Evolutionary conservation across 92 coral and sea anemone species (phyloP).

Genomic region (Heliopora coerulea): DNA sequence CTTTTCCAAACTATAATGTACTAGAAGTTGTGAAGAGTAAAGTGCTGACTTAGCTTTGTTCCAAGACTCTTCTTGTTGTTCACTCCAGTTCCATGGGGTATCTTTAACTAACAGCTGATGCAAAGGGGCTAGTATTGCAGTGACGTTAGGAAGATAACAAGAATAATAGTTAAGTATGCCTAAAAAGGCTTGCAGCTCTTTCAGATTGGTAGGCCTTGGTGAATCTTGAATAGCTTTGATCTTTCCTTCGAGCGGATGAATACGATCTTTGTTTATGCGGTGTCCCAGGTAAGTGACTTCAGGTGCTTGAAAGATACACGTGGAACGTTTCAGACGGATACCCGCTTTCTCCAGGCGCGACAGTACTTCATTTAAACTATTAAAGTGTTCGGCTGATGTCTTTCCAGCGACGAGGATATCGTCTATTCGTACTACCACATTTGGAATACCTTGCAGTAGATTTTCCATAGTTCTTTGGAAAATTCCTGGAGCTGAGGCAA

Average conservation of each 20-base stretch:
- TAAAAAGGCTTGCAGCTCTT: constrained; percentile 54
- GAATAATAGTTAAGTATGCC: constrained; percentile 35
- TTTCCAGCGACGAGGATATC: background rate
- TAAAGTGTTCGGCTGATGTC: background rate
- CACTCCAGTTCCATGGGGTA: constrained; percentile 33
- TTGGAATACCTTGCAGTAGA: constrained; percentile 14
- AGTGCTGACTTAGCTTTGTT: constrained; percentile 13
- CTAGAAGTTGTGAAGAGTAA: constrained; percentile 15
- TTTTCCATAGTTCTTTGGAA: constrained; percentile 56
- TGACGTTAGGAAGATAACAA: background rate
- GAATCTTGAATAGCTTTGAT: constrained; percentile 53
- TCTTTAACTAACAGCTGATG: background rate
- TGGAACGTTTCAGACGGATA: constrained; percentile 22
- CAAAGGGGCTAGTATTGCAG: constrained; percentile 2
- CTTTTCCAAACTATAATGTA: constrained; percentile 34
- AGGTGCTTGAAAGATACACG: constrained; percentile 52
- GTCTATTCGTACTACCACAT: constrained; percentile 16
- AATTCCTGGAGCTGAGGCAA: constrained; percentile 53
- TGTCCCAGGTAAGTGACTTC: constrained; percentile 60
- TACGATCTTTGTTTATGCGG: constrained; percentile 49
- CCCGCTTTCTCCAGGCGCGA: background rate
- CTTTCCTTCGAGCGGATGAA: constrained; percentile 64
- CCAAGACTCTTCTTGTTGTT: constrained; percentile 23
- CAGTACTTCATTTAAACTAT: background rate
- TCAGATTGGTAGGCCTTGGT: constrained; percentile 53